phyloP scores from a whole-genome alignment of 2,888 invertebrate genomes.

The Sialis fuliginosa region DNA sequence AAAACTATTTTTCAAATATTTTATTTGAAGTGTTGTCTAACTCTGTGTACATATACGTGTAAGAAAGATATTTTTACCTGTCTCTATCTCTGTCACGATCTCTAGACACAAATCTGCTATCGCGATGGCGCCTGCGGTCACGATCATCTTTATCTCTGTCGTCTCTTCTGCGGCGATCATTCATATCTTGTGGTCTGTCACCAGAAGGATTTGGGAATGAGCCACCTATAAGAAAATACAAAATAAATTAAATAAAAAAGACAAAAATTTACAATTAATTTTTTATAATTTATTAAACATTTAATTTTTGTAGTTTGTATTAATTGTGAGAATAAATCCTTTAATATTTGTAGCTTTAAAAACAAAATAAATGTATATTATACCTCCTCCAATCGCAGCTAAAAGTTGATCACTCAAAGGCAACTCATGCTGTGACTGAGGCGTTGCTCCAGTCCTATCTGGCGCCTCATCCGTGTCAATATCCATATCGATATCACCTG shows the following conservation, averaged over 20 bases:
- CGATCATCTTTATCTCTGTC: slow-evolving; percentile 20
- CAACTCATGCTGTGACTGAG: slow-evolving; percentile 10
- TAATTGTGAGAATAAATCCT: too few species aligned
- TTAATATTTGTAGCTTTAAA: too few species aligned
- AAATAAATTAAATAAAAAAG: neutral
- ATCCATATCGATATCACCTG: slow-evolving; percentile 47
- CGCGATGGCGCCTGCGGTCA: slow-evolving; percentile 18
- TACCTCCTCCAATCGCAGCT: slow-evolving; percentile 14
- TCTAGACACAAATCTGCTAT: slow-evolving; percentile 14
- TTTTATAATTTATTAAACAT: too few species aligned
- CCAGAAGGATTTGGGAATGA: too few species aligned
- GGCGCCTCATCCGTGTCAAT: slow-evolving; percentile 49
- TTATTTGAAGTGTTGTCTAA: slow-evolving; percentile 24
- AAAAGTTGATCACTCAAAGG: slow-evolving; percentile 31
- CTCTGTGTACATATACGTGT: slow-evolving; percentile 8
- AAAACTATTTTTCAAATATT: too few species aligned
- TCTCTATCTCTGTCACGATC: slow-evolving; percentile 17
- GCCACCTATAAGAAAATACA: too few species aligned
- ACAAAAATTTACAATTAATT: neutral
- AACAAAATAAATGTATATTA: neutral
- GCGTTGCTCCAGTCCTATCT: slow-evolving; percentile 7
- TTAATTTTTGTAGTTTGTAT: too few species aligned
- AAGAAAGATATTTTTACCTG: slow-evolving; percentile 15
- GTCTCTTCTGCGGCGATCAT: slow-evolving; percentile 7
- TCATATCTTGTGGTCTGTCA: neutral